Conservation (phyloP, 2,888 invertebrate genomes). For the Caenorhabditis macrosperma region DNA sequence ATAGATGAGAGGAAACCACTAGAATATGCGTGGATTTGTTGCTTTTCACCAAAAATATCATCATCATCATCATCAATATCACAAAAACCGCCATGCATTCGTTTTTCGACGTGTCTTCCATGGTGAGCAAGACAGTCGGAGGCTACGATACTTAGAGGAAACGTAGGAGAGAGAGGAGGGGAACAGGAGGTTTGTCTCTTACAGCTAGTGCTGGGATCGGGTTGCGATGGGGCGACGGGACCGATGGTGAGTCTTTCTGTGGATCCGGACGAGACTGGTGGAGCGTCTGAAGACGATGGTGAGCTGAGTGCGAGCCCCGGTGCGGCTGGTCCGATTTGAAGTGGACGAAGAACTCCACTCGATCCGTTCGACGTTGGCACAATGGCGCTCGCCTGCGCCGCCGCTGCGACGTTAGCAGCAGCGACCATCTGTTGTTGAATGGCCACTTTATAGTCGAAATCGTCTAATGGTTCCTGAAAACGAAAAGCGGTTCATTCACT, state of each 20-base stretch:
- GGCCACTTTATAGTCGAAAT: constrained; percentile 54
- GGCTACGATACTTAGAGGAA: constrained; percentile 18
- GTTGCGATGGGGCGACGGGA: constrained; percentile 31
- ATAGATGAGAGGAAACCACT: constrained; percentile 7
- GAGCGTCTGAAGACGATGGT: constrained; percentile 5
- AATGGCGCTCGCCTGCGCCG: background rate
- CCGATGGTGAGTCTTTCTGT: constrained; percentile 20
- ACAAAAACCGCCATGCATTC: constrained; percentile 24
- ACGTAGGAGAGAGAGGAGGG: constrained; percentile 6
- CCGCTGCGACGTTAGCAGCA: constrained; percentile 10
- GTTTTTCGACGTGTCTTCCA: background rate
- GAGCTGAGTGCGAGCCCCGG: background rate
- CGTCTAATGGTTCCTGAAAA: constrained; percentile 54
- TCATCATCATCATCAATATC: constrained; percentile 23
- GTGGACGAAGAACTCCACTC: constrained; percentile 21
- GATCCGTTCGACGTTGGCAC: background rate
- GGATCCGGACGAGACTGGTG: background rate
- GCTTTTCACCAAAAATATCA: constrained; percentile 10
- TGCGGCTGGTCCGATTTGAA: constrained; percentile 21
- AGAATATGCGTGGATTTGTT: background rate
- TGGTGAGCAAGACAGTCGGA: background rate
- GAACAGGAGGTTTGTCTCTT: constrained; percentile 25
- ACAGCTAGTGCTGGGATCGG: constrained; percentile 53
- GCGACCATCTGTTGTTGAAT: constrained; percentile 48
- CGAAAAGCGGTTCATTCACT: constrained; percentile 50